phyloP scores from a whole-genome alignment of 2,113 vertebrate species.

The Plotosus lineatus region DNA sequence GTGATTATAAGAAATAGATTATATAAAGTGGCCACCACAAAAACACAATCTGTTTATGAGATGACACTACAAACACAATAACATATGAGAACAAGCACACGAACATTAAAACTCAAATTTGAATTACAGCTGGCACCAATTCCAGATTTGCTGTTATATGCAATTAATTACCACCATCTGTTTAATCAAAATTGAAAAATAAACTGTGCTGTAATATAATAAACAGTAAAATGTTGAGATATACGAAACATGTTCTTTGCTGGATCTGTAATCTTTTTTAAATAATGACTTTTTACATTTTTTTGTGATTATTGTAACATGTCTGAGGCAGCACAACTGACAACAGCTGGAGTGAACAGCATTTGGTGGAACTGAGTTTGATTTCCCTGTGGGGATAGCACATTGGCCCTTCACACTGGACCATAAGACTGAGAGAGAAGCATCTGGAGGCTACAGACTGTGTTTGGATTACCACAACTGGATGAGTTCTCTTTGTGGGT shows the following conservation, averaged over 20 bases:
- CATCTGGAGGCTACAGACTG: slow-evolving; percentile 76
- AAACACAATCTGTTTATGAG: not conserved
- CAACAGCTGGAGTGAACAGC: slow-evolving; percentile 43
- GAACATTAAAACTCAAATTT: not conserved
- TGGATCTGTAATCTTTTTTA: not conserved
- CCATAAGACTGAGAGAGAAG: slow-evolving; percentile 46
- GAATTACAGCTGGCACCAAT: not conserved
- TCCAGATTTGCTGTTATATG: not conserved
- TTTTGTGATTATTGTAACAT: not conserved
- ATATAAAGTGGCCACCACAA: not conserved
- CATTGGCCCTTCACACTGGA: slow-evolving; percentile 25
- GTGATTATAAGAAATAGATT: not conserved
- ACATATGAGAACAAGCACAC: not conserved
- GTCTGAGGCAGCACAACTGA: slow-evolving; percentile 36
- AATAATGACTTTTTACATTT: not conserved
- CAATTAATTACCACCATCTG: not conserved
- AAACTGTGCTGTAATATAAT: not conserved
- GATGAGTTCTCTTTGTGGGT: slow-evolving; percentile 54
- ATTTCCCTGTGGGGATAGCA: slow-evolving; percentile 16
- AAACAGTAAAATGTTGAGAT: not conserved
- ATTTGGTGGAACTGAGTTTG: slow-evolving; percentile 45
- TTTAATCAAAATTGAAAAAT: not conserved
- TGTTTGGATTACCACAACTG: slow-evolving; percentile 76
- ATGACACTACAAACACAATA: not conserved
- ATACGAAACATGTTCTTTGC: not conserved